These are phyloP conservation scores for Atrichornis clamosus DNA, from an alignment of 2,113 vertebrate species.

Conservation along the genomic window DNA sequence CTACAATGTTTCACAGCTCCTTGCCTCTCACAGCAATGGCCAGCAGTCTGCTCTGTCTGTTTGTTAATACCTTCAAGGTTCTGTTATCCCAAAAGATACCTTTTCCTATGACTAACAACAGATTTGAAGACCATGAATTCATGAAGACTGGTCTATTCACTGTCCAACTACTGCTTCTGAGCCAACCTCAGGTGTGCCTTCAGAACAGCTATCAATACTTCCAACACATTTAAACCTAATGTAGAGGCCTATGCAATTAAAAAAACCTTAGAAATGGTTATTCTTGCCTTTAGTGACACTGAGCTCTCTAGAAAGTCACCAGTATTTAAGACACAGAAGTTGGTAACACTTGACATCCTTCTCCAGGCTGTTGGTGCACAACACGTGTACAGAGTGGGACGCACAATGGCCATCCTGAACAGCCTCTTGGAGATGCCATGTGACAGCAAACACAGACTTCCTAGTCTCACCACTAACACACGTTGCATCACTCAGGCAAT, in stretches of 20 bases:
- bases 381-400: fast-evolving
- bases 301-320: not conserved
- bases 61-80: not conserved
- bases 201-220: not conserved
- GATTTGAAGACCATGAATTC: not conserved
- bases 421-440: fast-evolving
- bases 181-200: not conserved
- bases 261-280: not conserved
- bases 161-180: not conserved
- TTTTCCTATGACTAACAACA: not conserved
- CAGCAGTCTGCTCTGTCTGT: not conserved
- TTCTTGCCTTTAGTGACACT: not conserved
- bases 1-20: not conserved
- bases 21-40: not conserved
- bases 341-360: not conserved
- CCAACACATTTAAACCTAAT: not conserved
- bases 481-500: not conserved
- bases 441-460: not conserved
- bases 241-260: not conserved
- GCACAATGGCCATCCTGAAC: fast-evolving
- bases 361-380: not conserved
- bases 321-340: not conserved
- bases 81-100: not conserved
- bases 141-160: not conserved
- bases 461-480: not conserved